Evolutionary conservation across 1,140 invertebrate genomes (phyloP), one percentile per base, ranked within the genome.

Genomic region (Leptopilina boulardi): DNA sequence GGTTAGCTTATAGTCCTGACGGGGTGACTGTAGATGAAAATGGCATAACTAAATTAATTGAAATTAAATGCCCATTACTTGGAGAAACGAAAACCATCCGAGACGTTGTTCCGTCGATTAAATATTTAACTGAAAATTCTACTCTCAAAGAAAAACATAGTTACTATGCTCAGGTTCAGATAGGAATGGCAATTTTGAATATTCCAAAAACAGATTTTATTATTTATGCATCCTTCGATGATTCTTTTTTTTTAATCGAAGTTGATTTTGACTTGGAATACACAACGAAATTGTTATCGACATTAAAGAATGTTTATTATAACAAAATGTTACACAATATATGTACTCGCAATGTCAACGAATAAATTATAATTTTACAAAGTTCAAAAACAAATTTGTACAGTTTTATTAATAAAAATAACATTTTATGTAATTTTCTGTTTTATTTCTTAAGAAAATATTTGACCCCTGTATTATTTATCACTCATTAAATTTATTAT

Each of bases 181-280:
- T 78, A 19, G 73, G 47, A 8, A 78, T 78, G 77, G 66, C 70
- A 10, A 34, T 79, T 41, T 44, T 82, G 19, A 80, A 80, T 70
- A 15, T 80, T 15, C 9, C 51, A 26, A 66, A 44, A 30, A 41
- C 59, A 21, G 41, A 59, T 77, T 82, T 82, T 72, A 72, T 77
- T 13, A 71, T 82, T 0, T 82, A 78, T 59, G 70, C 79, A 0
- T 76, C 74, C 41, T 74, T 56, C 34, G 79, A 82, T 78, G 70
- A 76, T 0, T 71, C 26, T 59, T 26, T 82, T 73, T 18, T 34
- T 19, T 59, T 51, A 41, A 38, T 78, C 4, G 44, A 70, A n/a
- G 70, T 79, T 56, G 19, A 44, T 41, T 42, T 75, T 54, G 74
- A 75, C 19, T 19, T 42, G 21, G 51, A 30, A 47, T 79, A 72